A percentile compares a stretch with the other conserved stretches of the same genome.
Conservation (phyloP, 2,797 vertebrate species). For the Ciconia nigra region DNA sequence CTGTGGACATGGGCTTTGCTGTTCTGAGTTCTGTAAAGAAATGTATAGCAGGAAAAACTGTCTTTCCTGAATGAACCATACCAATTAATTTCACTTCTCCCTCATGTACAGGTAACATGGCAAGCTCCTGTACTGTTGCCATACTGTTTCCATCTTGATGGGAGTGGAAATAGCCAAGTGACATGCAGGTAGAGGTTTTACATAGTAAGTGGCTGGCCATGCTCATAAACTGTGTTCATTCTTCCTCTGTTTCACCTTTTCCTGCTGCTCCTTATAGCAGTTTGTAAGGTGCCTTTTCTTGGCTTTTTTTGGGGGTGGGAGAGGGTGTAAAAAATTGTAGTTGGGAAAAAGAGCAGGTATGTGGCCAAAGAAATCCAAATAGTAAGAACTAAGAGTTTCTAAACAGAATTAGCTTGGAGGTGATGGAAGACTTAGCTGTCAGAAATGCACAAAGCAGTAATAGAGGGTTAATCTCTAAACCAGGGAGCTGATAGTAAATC, state of each 20-base stretch:
- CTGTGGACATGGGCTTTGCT: background rate
- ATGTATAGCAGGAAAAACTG: background rate
- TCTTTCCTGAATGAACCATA: background rate
- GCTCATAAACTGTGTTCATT: background rate
- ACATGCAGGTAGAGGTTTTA: background rate
- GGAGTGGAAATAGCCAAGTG: background rate
- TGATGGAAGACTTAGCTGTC: background rate
- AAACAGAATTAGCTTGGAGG: background rate
- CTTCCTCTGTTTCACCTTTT: fast-evolving
- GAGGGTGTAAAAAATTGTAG: background rate
- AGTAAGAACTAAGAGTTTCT: background rate
- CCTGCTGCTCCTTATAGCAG: background rate
- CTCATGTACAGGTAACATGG: background rate
- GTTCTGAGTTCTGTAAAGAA: background rate
- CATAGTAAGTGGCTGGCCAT: background rate
- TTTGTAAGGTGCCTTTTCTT: background rate
- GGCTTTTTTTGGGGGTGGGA: too few species aligned
- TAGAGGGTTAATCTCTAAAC: background rate
- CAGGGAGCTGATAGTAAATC: background rate
- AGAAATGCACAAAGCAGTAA: background rate
- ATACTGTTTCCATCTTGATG: background rate
- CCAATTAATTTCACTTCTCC: background rate
- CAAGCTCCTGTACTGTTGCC: background rate
- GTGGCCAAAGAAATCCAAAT: background rate
- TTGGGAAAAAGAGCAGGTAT: background rate